Base-by-base conservation (phyloP, 2,888 invertebrate genomes). In the Rhagonycha lutea region DNA sequence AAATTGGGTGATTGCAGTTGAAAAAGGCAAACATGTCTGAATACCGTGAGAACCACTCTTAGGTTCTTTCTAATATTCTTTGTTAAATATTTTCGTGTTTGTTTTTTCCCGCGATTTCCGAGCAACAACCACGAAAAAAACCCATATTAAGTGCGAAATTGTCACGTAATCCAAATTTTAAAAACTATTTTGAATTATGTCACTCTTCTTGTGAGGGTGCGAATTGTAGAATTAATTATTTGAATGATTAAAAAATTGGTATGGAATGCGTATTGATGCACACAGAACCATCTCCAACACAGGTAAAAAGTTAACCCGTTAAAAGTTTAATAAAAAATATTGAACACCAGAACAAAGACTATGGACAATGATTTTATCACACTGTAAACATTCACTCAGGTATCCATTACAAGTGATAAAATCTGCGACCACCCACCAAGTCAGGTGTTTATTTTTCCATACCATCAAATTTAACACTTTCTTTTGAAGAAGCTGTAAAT, bases 371-470 rank as follows among this genome's bases (percentile, higher is more conserved):
- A 47, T 47, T 47, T 47, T 47, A 47, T 47, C 47, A 47, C 47
- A 61, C 75, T 69, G 69, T 75, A 75, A 75, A 75, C 72, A 72
- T 63, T 23, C 60, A 69, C 67, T 68, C 70, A 68, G 74, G 74
- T 74, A 74, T 70, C 68, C 61, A 67, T 74, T 74, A 74, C 70
- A 74, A 70, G 23, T 18, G 75, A 76, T 76, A 76, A 72, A 67
- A 76, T 76, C 76, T 74, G 74, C 70, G 76, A 69, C 76, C 76
- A 76, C 76, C 76, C 76, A 73, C 73, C 4, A 72, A 14, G 71
- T 26, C 60, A 28, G n/a, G 75, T 72, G 76, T 73, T 76, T 76
- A 73, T 70, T 76, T 75, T 73, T 69, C 61, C 73, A 73, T 71
- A 47, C 47, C 47, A 47, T n/a, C 47, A 47, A 47, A n/a, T n/a